These are phyloP conservation scores for Lathronympha strigana DNA, from an alignment of 2,888 invertebrate genomes.

Conservation along the genomic window DNA sequence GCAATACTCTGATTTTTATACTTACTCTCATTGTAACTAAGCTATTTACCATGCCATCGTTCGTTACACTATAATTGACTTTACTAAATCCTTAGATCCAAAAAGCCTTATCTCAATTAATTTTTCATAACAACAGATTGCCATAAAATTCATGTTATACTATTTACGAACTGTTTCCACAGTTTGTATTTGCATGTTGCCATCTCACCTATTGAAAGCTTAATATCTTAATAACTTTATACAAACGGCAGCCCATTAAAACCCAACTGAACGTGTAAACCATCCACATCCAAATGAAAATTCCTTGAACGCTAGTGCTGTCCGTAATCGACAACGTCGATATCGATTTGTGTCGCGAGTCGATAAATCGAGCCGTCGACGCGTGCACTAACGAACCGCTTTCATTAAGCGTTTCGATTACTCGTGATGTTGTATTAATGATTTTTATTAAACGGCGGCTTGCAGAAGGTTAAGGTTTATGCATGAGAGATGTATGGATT, in stretches of 20 bases:
- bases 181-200: too few species aligned
- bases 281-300: conserved; percentile 17
- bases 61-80: too few species aligned
- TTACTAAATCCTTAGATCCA: too few species aligned
- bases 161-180: too few species aligned
- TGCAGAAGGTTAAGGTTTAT: conserved; percentile 52
- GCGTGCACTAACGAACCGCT: conserved; percentile 67
- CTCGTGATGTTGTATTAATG: conserved; percentile 67
- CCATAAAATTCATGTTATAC: too few species aligned
- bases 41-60: too few species aligned
- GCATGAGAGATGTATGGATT: conserved; percentile 6
- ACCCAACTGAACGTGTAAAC: conserved; percentile 15
- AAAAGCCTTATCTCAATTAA: too few species aligned
- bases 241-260: conserved; percentile 13
- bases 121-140: too few species aligned
- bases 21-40: too few species aligned
- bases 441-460: conserved; percentile 60
- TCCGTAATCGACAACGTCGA: conserved; percentile 59
- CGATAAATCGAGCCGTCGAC: conserved; percentile 69
- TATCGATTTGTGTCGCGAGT: conserved; percentile 69
- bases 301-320: conserved; percentile 55
- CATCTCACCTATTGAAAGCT: neutral
- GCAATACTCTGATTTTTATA: too few species aligned
- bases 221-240: conserved; percentile 4
- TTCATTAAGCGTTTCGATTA: conserved; percentile 72